Evolutionary conservation across 2,113 vertebrate genomes (phyloP).

Genomic region (Phaetusa simplex): DNA sequence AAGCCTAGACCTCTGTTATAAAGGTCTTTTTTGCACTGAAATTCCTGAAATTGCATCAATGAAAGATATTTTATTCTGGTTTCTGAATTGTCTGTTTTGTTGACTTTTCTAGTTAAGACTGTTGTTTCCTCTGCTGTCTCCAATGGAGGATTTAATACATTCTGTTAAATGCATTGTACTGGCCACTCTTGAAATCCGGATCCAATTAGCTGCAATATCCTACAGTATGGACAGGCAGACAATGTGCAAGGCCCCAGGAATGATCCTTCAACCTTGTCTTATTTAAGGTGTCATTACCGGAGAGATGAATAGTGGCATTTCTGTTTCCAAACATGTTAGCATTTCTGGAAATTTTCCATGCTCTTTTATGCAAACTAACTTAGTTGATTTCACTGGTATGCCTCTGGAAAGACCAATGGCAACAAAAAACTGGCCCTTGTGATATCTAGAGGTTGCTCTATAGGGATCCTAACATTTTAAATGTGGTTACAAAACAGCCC

Average conservation of each 20-base stretch:
- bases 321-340: background rate
- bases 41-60: background rate
- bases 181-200: background rate
- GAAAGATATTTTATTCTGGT: background rate
- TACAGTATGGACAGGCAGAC: background rate
- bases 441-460: background rate
- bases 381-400: background rate
- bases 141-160: background rate
- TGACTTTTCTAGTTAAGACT: background rate
- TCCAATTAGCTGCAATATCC: background rate
- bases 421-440: background rate
- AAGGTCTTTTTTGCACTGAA: background rate
- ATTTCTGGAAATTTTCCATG: background rate
- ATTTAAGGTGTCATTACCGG: background rate
- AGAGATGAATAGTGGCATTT: background rate
- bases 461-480: background rate
- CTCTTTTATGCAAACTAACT: background rate
- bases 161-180: background rate
- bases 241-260: background rate
- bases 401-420: background rate
- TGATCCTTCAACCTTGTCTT: background rate
- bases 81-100: background rate
- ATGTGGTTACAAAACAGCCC: background rate
- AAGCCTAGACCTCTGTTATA: background rate
- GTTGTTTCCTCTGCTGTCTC: background rate